These are phyloP conservation scores for Leptobrachium ailaonicum DNA, from an alignment of 2,113 vertebrate genomes.

Conservation along the genomic window DNA sequence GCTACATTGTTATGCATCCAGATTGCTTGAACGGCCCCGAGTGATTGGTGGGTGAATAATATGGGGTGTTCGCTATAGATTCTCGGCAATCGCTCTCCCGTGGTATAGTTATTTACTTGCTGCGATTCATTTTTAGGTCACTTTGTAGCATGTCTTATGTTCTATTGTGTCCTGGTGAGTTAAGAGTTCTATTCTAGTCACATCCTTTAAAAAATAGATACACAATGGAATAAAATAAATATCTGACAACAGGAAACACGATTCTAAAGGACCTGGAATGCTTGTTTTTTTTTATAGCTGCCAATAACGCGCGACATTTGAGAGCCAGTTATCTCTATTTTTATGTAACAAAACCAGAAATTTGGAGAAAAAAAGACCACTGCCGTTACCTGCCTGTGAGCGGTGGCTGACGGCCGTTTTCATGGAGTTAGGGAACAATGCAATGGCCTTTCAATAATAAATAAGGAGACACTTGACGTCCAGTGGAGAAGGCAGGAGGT, in stretches of 20 bases:
- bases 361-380: background rate
- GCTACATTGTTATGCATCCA: too few species aligned
- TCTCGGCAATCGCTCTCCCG: too few species aligned
- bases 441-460: slow-evolving; percentile 11
- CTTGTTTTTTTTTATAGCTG: background rate
- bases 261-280: background rate
- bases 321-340: slow-evolving; percentile 9
- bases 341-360: slow-evolving; percentile 18
- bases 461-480: background rate
- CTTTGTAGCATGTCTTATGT: too few species aligned
- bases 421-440: slow-evolving; percentile 11
- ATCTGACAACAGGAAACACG: background rate
- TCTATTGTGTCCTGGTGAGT: too few species aligned
- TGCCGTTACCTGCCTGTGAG: background rate
- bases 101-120: too few species aligned
- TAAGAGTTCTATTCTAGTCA: too few species aligned
- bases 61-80: too few species aligned
- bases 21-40: too few species aligned
- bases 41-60: too few species aligned
- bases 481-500: slow-evolving; percentile 2
- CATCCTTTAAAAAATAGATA: too few species aligned
- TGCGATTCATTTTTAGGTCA: too few species aligned
- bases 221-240: background rate
- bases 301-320: background rate
- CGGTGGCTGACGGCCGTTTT: background rate